Evolutionary conservation across 1,140 invertebrate genomes (phyloP).

Genomic region (Aphaenogaster rudis): DNA sequence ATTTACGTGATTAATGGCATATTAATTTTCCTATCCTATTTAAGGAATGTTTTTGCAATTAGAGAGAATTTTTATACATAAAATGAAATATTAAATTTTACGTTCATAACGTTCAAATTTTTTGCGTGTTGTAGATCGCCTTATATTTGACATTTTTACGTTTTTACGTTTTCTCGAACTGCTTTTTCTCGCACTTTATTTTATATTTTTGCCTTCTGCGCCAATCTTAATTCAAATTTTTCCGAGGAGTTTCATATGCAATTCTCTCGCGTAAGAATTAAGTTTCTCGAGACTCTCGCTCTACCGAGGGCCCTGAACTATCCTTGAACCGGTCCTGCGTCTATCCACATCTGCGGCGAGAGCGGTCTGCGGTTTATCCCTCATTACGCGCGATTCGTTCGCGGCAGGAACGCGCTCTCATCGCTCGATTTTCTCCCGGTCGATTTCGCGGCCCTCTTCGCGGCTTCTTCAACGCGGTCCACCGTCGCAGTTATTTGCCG

Average conservation of each 20-base stretch:
- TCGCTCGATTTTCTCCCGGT: slow-evolving; percentile 73
- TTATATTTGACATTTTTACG: background rate
- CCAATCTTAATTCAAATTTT: slow-evolving; percentile 15
- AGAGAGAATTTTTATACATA: background rate
- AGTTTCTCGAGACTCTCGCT: slow-evolving; percentile 6
- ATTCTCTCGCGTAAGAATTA: slow-evolving; percentile 12
- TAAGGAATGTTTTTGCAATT: background rate
- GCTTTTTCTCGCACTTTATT: background rate
- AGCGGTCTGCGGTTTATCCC: slow-evolving; percentile 76
- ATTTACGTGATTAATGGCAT: background rate
- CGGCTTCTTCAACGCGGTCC: slow-evolving; percentile 62
- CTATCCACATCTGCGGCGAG: slow-evolving; percentile 69
- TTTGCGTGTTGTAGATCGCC: background rate
- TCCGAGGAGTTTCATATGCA: background rate
- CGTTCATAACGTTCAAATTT: background rate
- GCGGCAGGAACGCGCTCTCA: slow-evolving; percentile 63
- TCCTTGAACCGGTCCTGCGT: slow-evolving; percentile 70
- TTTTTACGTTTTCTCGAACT: background rate
- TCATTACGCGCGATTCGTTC: slow-evolving; percentile 78
- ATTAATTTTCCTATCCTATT: background rate
- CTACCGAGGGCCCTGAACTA: slow-evolving; percentile 39
- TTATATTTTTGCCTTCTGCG: background rate
- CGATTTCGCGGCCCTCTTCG: slow-evolving; percentile 49
- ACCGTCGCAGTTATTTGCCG: slow-evolving; percentile 73
- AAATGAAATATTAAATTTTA: background rate